Percentiles rank a stretch among this genome's conserved stretches.
phyloP scores from a whole-genome alignment of 2,888 invertebrate species.

The Cerastis rubricosa region DNA sequence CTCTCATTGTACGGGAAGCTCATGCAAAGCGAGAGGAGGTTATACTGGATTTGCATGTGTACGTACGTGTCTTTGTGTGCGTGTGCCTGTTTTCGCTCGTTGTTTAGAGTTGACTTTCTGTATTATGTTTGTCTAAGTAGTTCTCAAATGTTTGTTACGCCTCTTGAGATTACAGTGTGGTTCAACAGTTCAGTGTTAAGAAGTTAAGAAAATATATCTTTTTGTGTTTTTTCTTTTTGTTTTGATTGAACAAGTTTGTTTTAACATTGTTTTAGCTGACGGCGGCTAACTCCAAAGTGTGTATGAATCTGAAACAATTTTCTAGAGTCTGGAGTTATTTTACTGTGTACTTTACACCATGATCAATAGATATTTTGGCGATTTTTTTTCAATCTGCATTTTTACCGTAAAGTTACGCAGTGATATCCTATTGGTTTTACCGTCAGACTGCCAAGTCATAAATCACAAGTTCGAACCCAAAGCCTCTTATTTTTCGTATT shows the following conservation, averaged over 20 bases:
- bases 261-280: not conserved
- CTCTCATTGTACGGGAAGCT: no score
- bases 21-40: no score
- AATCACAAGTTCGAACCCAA: no score
- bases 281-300: not conserved
- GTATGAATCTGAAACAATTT: not conserved
- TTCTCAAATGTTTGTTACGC: constrained; percentile 28
- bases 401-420: no score
- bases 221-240: not conserved
- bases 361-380: no score
- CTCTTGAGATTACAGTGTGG: constrained; percentile 22
- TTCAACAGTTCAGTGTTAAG: constrained; percentile 30
- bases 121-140: constrained; percentile 4
- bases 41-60: no score
- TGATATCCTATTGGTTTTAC: no score
- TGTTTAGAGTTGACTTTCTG: constrained; percentile 11
- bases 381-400: no score
- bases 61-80: no score
- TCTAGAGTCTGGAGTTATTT: not conserved
- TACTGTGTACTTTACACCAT: not conserved
- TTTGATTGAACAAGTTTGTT: constrained; percentile 27
- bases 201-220: constrained; percentile 4
- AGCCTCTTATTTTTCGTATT: no score
- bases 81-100: not conserved
- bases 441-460: no score